Conservation (phyloP, 2,113 vertebrate genomes). For the Aldabrachelys gigantea region DNA sequence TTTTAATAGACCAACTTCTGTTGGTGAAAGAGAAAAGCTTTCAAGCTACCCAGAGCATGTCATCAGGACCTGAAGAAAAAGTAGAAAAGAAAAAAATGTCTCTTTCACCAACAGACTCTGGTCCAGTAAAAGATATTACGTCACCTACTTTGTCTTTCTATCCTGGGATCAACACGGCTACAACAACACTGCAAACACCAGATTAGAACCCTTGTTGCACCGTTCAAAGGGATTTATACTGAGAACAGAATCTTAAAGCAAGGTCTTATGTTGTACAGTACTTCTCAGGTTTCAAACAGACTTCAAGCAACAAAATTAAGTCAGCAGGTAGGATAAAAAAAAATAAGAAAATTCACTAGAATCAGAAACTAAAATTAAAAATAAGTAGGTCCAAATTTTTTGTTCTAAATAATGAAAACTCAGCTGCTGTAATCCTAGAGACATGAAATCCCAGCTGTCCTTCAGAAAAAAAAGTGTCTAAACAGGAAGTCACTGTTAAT, state of each 20-base stretch:
- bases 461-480: not conserved
- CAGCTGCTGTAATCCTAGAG: not conserved
- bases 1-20: not conserved
- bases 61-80: not conserved
- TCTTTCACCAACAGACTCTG: not conserved
- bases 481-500: not conserved
- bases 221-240: not conserved
- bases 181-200: not conserved
- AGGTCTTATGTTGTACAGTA: not conserved
- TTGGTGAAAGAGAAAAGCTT: not conserved
- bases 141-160: not conserved
- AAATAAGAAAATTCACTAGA: not conserved
- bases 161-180: not conserved
- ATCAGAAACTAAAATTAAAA: not conserved
- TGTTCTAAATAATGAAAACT: not conserved
- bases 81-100: not conserved
- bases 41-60: not conserved
- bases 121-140: not conserved
- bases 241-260: not conserved
- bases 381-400: not conserved
- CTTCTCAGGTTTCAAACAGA: not conserved
- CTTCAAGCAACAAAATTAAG: not conserved
- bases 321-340: not conserved
- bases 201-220: not conserved
- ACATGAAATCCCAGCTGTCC: not conserved